These are phyloP conservation scores for Parus major DNA, from an alignment of 2,113 vertebrate genomes.

Conservation along the genomic window DNA sequence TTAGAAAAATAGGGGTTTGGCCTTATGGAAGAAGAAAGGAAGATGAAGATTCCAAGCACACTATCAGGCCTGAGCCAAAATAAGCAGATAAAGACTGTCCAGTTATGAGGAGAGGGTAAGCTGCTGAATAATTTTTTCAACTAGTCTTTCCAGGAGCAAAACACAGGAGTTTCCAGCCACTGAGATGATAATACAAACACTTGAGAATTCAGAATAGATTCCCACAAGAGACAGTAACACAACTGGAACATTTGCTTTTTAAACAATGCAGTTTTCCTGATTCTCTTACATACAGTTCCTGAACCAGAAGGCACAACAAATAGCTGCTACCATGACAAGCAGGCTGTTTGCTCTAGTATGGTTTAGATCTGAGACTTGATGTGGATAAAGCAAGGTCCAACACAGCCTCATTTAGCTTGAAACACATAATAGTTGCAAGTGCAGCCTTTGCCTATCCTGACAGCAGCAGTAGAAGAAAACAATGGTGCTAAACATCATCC, in stretches of 20 bases:
- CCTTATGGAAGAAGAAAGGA: neutral
- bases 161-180: neutral
- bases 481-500: neutral
- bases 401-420: neutral
- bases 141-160: neutral
- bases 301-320: neutral
- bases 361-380: neutral
- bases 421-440: neutral
- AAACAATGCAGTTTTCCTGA: neutral
- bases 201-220: neutral
- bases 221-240: neutral
- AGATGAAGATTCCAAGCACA: neutral
- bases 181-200: conserved; percentile 10
- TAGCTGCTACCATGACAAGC: neutral
- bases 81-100: neutral
- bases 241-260: neutral
- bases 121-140: neutral
- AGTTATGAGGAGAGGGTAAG: neutral
- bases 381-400: neutral
- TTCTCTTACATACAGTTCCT: neutral
- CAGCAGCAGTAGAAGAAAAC: neutral
- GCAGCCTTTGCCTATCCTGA: neutral
- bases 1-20: neutral
- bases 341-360: neutral
- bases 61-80: neutral